Evolutionary conservation across 1,140 invertebrate genomes (phyloP).

Genomic region (Macrobrachium nipponense): DNA sequence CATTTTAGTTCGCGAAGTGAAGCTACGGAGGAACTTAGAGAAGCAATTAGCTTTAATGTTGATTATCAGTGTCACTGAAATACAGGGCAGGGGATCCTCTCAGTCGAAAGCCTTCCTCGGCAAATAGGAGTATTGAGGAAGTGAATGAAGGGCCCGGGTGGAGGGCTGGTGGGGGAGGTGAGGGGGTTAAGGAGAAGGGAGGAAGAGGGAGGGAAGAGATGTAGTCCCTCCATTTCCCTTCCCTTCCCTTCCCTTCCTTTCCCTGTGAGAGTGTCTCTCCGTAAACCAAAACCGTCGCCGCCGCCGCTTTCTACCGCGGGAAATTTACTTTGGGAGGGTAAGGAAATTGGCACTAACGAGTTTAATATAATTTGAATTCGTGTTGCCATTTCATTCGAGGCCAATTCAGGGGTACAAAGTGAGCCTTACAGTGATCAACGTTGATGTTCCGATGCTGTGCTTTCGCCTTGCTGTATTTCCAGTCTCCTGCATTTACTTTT

Average conservation of each 20-base stretch:
- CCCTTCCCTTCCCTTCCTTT: neutral
- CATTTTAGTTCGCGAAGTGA: no score
- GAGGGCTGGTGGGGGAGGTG: neutral
- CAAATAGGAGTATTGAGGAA: neutral
- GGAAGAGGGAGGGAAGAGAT: no score
- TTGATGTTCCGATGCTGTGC: constrained; percentile 11
- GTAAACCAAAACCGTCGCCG: neutral
- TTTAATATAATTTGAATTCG: constrained; percentile 57
- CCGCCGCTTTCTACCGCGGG: neutral
- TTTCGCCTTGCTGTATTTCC: constrained; percentile 8
- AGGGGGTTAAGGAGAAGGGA: no score
- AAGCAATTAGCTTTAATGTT: no score
- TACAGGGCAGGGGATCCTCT: neutral
- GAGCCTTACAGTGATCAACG: constrained; percentile 40
- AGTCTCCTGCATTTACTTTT: neutral
- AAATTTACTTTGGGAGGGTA: no score
- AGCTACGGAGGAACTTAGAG: no score
- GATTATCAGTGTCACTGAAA: no score
- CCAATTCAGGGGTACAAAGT: constrained; percentile 39
- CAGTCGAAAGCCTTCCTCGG: neutral
- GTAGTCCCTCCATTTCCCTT: neutral
- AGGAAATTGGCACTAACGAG: constrained; percentile 53
- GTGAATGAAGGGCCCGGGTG: no score
- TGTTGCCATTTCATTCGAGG: constrained; percentile 50
- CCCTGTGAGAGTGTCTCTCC: no score